phyloP scores from a whole-genome alignment of 2,888 invertebrate genomes.

The Dryomyza anilis region DNA sequence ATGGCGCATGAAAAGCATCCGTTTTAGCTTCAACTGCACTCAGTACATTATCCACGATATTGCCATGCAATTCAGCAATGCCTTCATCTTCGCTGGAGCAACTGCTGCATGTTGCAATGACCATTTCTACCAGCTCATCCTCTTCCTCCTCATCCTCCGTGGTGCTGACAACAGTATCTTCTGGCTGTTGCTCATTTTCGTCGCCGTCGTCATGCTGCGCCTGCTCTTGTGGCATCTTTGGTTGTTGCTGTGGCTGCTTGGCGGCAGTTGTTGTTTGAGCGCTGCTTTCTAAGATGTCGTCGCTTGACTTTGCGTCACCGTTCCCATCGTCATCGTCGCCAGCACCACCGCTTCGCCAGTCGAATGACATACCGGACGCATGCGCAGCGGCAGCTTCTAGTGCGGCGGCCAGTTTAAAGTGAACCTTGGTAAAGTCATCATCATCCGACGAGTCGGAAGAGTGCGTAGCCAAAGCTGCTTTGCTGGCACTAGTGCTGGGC shows the following conservation, averaged over 20 bases:
- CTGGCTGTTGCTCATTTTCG: too few species aligned
- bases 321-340: not conserved
- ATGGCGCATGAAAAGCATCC: not conserved
- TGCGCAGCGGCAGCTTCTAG: conserved; percentile 41
- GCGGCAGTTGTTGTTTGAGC: conserved; percentile 20
- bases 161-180: too few species aligned
- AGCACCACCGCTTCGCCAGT: conserved; percentile 27
- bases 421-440: conserved; percentile 33
- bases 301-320: too few species aligned
- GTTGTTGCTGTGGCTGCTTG: conserved; percentile 11
- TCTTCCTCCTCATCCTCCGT: not conserved
- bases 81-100: conserved; percentile 20
- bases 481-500: conserved; percentile 11
- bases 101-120: not conserved
- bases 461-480: conserved; percentile 1
- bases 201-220: not conserved
- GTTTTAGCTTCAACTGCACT: not conserved
- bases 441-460: conserved; percentile 37
- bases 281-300: too few species aligned
- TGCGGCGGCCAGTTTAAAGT: conserved; percentile 36
- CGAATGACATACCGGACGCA: conserved; percentile 22
- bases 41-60: not conserved
- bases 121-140: not conserved
- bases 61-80: not conserved
- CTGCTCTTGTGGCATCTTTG: not conserved